phyloP scores from a whole-genome alignment of 2,888 invertebrate genomes.

The Rhynchonema sp. region DNA sequence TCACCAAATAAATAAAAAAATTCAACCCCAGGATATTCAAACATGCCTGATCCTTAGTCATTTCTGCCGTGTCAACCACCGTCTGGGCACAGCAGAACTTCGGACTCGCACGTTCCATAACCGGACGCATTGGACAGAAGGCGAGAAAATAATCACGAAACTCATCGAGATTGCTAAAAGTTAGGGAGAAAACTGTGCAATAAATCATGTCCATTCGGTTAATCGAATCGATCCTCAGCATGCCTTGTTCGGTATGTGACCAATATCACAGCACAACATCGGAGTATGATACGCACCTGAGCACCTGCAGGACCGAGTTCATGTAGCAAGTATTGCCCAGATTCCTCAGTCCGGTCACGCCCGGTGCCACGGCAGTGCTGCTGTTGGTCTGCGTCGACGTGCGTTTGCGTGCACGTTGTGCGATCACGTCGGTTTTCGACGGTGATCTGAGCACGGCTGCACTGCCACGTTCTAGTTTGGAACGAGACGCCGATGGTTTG shows the following conservation, averaged over 20 bases:
- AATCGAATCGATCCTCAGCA: too few species aligned
- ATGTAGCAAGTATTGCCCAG: conserved; percentile 32
- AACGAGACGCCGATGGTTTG: too few species aligned
- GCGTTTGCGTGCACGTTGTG: too few species aligned
- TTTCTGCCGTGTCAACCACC: too few species aligned
- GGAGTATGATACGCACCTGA: conserved; percentile 20
- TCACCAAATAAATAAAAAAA: too few species aligned
- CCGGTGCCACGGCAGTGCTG: too few species aligned
- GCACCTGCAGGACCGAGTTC: conserved; percentile 29
- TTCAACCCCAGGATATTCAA: neutral
- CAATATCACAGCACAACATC: neutral
- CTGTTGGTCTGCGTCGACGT: too few species aligned
- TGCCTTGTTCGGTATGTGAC: neutral
- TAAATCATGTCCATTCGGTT: too few species aligned
- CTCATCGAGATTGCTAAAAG: conserved; percentile 3
- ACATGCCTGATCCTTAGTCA: neutral
- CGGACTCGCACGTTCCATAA: neutral
- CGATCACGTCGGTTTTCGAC: too few species aligned
- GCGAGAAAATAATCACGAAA: conserved; percentile 3
- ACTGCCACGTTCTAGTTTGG: too few species aligned
- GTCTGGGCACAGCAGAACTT: neutral
- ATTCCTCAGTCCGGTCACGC: conserved; percentile 30
- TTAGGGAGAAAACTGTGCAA: neutral
- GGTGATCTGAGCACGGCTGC: too few species aligned
- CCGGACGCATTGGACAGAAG: neutral